Percentiles rank a stretch among this genome's conserved stretches.
These are phyloP conservation scores for Microtus montanus DNA, from an alignment of 2,113 vertebrate genomes.

Conservation along the genomic window DNA sequence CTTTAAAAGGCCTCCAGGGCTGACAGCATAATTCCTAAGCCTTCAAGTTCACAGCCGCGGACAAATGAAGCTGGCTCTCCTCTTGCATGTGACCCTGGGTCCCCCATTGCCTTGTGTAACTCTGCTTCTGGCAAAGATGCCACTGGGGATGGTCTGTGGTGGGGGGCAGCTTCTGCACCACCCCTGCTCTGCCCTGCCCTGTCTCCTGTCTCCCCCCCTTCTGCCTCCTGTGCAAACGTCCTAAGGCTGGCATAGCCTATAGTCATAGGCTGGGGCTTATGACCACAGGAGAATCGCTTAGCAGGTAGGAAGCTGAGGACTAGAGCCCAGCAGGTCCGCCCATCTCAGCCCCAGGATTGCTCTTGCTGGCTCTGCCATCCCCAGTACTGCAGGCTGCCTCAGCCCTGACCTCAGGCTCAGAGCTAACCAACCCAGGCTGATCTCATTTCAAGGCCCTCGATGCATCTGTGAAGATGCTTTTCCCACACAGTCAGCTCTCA, in stretches of 20 bases:
- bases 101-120: background rate
- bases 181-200: background rate
- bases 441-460: background rate
- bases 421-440: background rate
- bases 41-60: background rate
- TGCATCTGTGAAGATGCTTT: background rate
- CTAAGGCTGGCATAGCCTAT: background rate
- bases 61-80: background rate
- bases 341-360: background rate
- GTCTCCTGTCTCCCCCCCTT: background rate
- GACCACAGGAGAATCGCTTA: background rate
- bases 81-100: background rate
- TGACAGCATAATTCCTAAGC: no score
- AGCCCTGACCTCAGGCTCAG: background rate
- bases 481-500: background rate
- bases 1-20: background rate
- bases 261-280: background rate
- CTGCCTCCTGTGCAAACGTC: background rate
- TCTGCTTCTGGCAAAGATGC: background rate
- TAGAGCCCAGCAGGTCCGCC: background rate
- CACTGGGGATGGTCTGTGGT: no score
- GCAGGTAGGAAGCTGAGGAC: background rate
- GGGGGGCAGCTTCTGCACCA: background rate
- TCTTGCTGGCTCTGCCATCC: no score
- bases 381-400: background rate